A percentile compares a stretch with the other conserved stretches of the same genome.
phyloP scores from a whole-genome alignment of 2,797 vertebrate genomes.

The Micropoecilia bifurca region DNA sequence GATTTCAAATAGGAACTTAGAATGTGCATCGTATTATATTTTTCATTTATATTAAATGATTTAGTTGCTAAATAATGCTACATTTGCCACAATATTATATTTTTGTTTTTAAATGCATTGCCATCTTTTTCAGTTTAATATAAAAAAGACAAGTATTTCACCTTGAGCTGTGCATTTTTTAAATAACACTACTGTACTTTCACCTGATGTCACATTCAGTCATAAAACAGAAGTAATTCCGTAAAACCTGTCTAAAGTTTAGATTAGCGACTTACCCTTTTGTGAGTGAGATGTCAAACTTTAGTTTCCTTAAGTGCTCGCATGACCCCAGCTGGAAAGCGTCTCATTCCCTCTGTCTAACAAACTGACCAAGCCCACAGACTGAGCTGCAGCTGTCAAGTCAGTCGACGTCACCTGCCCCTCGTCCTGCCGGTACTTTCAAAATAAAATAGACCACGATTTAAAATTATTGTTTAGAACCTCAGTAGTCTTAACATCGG shows the following conservation, averaged over 20 bases:
- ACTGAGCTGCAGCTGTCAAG: conserved; percentile 20
- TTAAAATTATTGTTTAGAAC: background rate
- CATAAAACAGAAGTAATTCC: background rate
- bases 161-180: conserved; percentile 3
- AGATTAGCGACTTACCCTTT: conserved; percentile 54
- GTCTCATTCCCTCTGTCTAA: conserved; percentile 59
- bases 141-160: conserved; percentile 3
- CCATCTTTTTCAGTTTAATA: background rate
- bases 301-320: conserved; percentile 46
- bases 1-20: background rate
- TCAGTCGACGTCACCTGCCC: rapidly evolving
- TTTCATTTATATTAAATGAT: background rate
- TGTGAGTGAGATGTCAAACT: conserved; percentile 44
- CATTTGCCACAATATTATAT: background rate
- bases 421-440: conserved; percentile 43
- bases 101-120: background rate
- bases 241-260: background rate
- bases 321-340: conserved; percentile 40
- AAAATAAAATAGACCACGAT: conserved; percentile 51
- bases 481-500: background rate
- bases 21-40: background rate
- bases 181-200: background rate
- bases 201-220: conserved; percentile 14
- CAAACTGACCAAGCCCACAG: conserved; percentile 40
- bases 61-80: background rate